Conservation (phyloP, 2,888 invertebrate genomes). For the Hypomecis punctinalis region DNA sequence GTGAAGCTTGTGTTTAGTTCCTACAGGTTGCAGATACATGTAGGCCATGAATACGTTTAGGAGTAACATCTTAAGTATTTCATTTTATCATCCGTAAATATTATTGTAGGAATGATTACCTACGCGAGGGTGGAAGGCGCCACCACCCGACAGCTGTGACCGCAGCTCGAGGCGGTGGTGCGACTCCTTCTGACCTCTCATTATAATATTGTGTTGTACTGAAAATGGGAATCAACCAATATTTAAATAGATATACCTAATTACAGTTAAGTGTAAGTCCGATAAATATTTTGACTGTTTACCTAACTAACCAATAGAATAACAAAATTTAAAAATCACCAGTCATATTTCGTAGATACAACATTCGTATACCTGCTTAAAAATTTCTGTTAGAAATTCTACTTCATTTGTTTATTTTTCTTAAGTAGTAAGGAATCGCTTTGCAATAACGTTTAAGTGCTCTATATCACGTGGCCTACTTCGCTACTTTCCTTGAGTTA, state of each 20-base stretch:
- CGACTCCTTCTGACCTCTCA: conserved; percentile 28
- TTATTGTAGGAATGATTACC: conserved; percentile 26
- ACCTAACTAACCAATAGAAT: conserved; percentile 26
- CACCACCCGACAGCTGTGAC: conserved; percentile 19
- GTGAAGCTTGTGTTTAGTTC: conserved; percentile 83
- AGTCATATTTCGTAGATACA: neutral
- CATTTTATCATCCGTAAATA: conserved; percentile 46
- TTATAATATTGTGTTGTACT: conserved; percentile 40
- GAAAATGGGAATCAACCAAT: conserved; percentile 45
- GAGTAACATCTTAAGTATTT: conserved; percentile 43
- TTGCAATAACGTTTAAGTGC: too few relatives aligned
- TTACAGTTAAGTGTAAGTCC: conserved; percentile 29
- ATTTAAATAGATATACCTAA: conserved; percentile 37
- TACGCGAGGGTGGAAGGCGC: conserved; percentile 24
- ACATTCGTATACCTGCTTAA: too few relatives aligned
- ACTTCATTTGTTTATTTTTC: too few relatives aligned
- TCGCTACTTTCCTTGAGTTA: neutral
- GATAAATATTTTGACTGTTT: conserved; percentile 39
- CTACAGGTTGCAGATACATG: conserved; percentile 70
- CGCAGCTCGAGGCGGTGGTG: conserved; percentile 18
- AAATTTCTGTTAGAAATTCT: too few relatives aligned
- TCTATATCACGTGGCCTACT: neutral
- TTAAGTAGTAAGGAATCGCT: too few relatives aligned
- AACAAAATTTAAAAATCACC: conserved; percentile 4
- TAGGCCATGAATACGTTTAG: conserved; percentile 45